phyloP scores from a whole-genome alignment of 1,140 invertebrate species.

The Lepidurus apus region DNA sequence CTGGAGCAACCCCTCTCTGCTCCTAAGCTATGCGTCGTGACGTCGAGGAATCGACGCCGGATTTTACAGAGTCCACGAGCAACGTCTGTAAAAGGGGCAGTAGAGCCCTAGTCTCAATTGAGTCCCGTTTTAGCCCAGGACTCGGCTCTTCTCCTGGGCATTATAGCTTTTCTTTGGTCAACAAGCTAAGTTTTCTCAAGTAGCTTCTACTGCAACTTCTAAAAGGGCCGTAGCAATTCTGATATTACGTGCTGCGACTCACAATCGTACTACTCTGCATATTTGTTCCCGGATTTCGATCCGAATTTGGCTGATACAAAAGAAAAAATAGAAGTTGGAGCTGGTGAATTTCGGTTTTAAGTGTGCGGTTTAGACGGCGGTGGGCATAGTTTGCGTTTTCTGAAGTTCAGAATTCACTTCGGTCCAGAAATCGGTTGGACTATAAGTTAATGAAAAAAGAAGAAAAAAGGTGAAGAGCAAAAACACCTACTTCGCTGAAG shows the following conservation, averaged over 20 bases:
- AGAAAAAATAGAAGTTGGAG: not conserved
- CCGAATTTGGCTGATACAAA: not conserved
- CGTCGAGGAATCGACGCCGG: conserved; percentile 5
- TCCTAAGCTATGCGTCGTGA: conserved; percentile 9
- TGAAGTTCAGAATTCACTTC: not conserved
- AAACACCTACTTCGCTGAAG: not conserved
- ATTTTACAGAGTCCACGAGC: not conserved
- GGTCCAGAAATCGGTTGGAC: not conserved
- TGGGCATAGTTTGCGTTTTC: not conserved
- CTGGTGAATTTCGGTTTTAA: not conserved
- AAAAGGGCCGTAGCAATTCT: no score
- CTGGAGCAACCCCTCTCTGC: not conserved
- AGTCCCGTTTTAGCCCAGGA: not conserved
- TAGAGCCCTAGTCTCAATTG: not conserved
- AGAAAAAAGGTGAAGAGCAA: not conserved
- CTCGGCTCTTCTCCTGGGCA: not conserved
- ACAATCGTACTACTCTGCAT: no score
- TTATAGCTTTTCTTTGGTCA: no score
- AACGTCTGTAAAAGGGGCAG: not conserved
- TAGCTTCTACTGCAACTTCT: no score
- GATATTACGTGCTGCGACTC: no score
- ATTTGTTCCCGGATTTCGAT: no score
- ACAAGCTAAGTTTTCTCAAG: no score
- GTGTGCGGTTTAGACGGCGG: not conserved
- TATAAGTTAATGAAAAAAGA: not conserved